These are phyloP conservation scores for Eristalis tenax DNA, from an alignment of 2,888 invertebrate genomes.

Conservation along the genomic window DNA sequence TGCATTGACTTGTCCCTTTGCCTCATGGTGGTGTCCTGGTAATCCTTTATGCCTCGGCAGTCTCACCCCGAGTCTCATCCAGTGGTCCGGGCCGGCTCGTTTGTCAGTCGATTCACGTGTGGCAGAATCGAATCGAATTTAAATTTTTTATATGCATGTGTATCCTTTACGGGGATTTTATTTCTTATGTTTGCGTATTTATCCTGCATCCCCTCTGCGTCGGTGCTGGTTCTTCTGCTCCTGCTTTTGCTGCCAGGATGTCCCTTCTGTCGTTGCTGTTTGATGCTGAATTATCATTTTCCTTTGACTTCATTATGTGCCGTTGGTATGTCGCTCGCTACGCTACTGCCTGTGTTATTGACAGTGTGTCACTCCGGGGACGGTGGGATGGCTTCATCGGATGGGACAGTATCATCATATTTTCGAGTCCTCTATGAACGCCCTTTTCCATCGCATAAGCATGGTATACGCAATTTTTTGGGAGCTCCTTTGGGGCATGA, in stretches of 20 bases:
- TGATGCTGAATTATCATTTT: constrained; percentile 71
- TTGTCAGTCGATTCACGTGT: constrained; percentile 71
- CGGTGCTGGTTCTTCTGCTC: neutral
- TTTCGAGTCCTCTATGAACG: constrained; percentile 37
- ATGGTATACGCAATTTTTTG: constrained; percentile 28
- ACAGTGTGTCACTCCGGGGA: constrained; percentile 48
- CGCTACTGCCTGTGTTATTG: constrained; percentile 52
- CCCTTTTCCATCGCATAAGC: constrained; percentile 2
- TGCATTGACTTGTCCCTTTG: constrained; percentile 56
- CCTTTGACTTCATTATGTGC: constrained; percentile 71
- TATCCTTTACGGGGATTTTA: constrained; percentile 69
- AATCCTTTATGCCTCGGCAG: constrained; percentile 35
- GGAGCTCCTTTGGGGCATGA: neutral
- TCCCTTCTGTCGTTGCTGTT: constrained; percentile 66
- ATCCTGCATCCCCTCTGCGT: constrained; percentile 57
- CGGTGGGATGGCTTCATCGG: constrained; percentile 47
- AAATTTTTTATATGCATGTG: constrained; percentile 70
- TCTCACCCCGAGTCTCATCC: constrained; percentile 10
- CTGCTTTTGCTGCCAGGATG: constrained; percentile 9
- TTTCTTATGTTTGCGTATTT: constrained; percentile 71
- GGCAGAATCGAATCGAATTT: constrained; percentile 70
- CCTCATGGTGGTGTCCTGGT: constrained; percentile 30
- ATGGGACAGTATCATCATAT: constrained; percentile 55
- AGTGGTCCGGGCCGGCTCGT: constrained; percentile 38
- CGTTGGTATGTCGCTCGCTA: constrained; percentile 35